Evolutionary conservation across 1,140 invertebrate genomes (phyloP).

Genomic region (Ooceraea biroi): DNA sequence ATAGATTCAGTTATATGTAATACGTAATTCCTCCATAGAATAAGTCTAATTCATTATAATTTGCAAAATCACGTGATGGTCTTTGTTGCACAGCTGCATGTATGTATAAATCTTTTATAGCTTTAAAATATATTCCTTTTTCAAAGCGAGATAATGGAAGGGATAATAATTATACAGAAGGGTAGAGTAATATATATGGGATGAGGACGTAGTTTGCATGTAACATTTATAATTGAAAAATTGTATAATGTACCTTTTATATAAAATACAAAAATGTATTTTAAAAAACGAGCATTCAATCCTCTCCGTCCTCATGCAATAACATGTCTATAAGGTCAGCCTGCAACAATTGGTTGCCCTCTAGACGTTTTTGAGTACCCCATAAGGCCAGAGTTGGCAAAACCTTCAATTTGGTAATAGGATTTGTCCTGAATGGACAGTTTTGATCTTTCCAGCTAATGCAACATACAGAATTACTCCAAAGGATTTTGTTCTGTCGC

Average conservation of each 20-base stretch:
- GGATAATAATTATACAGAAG: constrained; percentile 9
- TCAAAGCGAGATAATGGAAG: background rate
- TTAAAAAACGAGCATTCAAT: constrained; percentile 69
- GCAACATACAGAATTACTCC: background rate
- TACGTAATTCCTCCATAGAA: background rate
- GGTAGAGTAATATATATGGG: background rate
- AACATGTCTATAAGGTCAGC: constrained; percentile 90
- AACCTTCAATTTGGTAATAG: constrained; percentile 89
- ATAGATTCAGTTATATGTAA: background rate
- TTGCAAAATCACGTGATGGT: constrained; percentile 13
- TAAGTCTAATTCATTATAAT: constrained; percentile 27
- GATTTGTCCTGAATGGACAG: constrained; percentile 91
- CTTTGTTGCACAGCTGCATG: background rate
- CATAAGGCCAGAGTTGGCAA: constrained; percentile 91
- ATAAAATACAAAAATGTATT: constrained; percentile 50
- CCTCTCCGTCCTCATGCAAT: constrained; percentile 86
- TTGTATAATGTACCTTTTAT: constrained; percentile 47
- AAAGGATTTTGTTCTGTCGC: background rate
- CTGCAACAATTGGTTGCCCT: constrained; percentile 90
- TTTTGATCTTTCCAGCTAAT: constrained; percentile 91
- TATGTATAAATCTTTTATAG: constrained; percentile 6
- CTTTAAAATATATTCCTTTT: background rate
- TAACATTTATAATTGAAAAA: constrained; percentile 5
- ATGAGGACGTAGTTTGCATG: constrained; percentile 4
- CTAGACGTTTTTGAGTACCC: constrained; percentile 90